Conservation (phyloP, 2,888 invertebrate species). For the Yponomeuta sedellus region DNA sequence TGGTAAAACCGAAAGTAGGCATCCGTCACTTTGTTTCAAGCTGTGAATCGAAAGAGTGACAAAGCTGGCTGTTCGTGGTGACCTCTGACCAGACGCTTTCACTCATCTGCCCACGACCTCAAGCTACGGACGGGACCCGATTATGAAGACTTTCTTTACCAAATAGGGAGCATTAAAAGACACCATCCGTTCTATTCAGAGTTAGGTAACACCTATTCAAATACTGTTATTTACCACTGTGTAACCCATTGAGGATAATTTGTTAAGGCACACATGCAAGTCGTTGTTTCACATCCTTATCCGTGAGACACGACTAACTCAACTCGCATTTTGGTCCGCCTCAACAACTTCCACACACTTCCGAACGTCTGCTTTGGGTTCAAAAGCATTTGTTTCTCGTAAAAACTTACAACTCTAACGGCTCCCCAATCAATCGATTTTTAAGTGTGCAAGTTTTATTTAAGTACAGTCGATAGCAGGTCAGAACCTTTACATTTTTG, state of each 20-base stretch:
- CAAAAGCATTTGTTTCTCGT: too few relatives aligned
- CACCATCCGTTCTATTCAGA: neutral
- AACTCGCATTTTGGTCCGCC: neutral
- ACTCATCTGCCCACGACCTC: constrained; percentile 29
- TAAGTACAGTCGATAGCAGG: too few relatives aligned
- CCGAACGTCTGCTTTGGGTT: too few relatives aligned
- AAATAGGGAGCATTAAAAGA: constrained; percentile 5
- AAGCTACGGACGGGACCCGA: neutral
- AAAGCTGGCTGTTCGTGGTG: constrained; percentile 29
- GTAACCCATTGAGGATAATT: neutral
- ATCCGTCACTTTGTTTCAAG: constrained; percentile 14
- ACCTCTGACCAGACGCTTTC: constrained; percentile 54
- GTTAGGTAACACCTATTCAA: neutral
- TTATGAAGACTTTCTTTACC: neutral
- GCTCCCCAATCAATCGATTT: too few relatives aligned
- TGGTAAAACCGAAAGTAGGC: constrained; percentile 12
- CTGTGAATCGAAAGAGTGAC: constrained; percentile 22
- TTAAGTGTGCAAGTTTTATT: too few relatives aligned
- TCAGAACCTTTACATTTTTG: too few relatives aligned
- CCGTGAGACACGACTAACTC: neutral
- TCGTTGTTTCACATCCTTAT: neutral
- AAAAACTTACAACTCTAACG: too few relatives aligned
- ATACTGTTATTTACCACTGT: constrained; percentile 1
- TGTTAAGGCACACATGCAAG: neutral
- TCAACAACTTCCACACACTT: neutral